A percentile compares a stretch with the other conserved stretches of the same genome.
phyloP scores from a whole-genome alignment of 2,113 vertebrate genomes.

The Percopsis transmontana region DNA sequence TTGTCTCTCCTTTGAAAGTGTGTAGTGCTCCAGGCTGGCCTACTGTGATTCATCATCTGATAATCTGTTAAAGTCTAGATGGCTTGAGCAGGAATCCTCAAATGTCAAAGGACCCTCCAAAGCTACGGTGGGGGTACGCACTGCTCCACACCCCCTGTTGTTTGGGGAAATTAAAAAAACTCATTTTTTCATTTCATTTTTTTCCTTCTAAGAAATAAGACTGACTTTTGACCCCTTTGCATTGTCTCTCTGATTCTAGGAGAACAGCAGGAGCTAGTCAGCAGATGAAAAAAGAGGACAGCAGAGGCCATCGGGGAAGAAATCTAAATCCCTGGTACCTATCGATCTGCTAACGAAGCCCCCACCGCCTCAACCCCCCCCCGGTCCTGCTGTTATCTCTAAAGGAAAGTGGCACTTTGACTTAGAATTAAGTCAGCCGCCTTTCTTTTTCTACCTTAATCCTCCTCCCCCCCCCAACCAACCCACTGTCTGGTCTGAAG shows the following conservation, averaged over 20 bases:
- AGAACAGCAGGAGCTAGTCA: background rate
- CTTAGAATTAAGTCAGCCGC: conserved; percentile 48
- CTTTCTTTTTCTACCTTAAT: conserved; percentile 19
- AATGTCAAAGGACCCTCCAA: too few species aligned
- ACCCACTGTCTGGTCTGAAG: conserved; percentile 23
- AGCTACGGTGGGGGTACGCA: conserved; percentile 28
- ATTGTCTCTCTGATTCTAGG: conserved; percentile 4
- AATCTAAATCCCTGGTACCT: conserved; percentile 42
- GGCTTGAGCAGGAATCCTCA: too few species aligned
- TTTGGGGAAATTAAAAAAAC: conserved; percentile 39
- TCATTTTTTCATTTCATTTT: background rate
- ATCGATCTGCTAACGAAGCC: conserved; percentile 34
- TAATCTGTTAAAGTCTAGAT: too few species aligned
- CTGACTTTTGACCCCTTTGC: conserved; percentile 26
- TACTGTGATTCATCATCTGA: too few species aligned
- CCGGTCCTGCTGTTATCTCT: conserved; percentile 26
- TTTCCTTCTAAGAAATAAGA: background rate
- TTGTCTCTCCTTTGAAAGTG: too few species aligned
- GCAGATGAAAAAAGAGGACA: background rate
- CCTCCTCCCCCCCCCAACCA: background rate
- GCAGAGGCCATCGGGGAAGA: conserved; percentile 35
- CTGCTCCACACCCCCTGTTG: conserved; percentile 6
- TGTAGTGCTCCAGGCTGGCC: too few species aligned
- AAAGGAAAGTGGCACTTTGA: conserved; percentile 44
- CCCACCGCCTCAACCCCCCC: background rate